phyloP scores from a whole-genome alignment of 2,888 invertebrate species.

The Hylaea fasciaria region DNA sequence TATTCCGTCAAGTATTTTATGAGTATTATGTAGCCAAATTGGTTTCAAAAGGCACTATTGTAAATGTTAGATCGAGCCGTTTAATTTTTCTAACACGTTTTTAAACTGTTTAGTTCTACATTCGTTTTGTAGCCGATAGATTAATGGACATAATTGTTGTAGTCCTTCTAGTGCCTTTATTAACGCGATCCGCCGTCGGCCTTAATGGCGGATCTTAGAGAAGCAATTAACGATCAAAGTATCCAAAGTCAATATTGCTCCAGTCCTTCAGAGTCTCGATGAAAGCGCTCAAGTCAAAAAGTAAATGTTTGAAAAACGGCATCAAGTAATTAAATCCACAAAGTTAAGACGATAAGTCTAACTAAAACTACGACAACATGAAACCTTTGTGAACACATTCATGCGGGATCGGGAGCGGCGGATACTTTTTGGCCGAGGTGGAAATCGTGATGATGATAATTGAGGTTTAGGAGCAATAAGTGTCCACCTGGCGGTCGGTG shows the following conservation, averaged over 20 bases:
- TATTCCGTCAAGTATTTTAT: no score
- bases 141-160: conserved; percentile 32
- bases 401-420: conserved; percentile 26
- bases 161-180: conserved; percentile 31
- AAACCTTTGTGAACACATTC: conserved; percentile 36
- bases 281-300: conserved; percentile 25
- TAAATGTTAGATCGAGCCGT: no score
- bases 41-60: no score
- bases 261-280: conserved; percentile 19
- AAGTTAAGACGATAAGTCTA: conserved; percentile 15
- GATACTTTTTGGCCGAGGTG: conserved; percentile 25
- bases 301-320: conserved; percentile 29
- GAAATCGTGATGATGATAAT: conserved; percentile 45
- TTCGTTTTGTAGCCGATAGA: conserved; percentile 12
- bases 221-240: conserved; percentile 40
- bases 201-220: conserved; percentile 36
- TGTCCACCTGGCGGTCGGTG: conserved; percentile 62
- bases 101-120: no score
- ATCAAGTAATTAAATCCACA: conserved; percentile 31
- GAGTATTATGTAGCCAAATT: no score
- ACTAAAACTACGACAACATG: conserved; percentile 31
- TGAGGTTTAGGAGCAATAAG: conserved; percentile 59
- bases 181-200: conserved; percentile 35
- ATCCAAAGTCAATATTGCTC: conserved; percentile 38
- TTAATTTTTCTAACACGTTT: no score